These are phyloP conservation scores for Castor canadensis DNA, from an alignment of 2,113 vertebrate species.

Conservation along the genomic window DNA sequence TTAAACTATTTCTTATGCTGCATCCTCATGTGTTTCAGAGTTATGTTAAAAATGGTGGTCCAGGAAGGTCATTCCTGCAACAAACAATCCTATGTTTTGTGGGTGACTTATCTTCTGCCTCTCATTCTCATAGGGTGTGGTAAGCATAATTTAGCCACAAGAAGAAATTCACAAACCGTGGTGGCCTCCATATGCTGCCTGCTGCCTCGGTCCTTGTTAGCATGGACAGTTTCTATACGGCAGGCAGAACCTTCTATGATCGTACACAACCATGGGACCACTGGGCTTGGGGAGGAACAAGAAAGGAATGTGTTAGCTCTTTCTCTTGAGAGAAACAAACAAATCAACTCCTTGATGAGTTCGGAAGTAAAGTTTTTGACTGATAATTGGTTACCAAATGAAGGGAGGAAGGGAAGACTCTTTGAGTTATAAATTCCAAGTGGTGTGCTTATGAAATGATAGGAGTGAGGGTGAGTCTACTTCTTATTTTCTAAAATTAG, in stretches of 20 bases:
- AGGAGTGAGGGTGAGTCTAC: not conserved
- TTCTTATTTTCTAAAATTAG: not conserved
- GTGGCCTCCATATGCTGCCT: rapidly evolving
- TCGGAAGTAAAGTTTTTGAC: not conserved
- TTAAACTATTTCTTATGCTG: not conserved
- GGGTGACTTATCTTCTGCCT: not conserved
- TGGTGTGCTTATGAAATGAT: not conserved
- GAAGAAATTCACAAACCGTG: rapidly evolving
- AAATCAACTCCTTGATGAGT: rapidly evolving
- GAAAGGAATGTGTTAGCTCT: rapidly evolving
- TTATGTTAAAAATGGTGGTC: not conserved
- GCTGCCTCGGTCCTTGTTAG: rapidly evolving
- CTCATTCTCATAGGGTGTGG: rapidly evolving
- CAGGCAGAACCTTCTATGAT: too few species aligned
- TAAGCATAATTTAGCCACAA: rapidly evolving
- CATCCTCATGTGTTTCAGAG: not conserved
- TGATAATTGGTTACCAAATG: rapidly evolving
- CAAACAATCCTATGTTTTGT: rapidly evolving
- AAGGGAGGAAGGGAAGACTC: not conserved
- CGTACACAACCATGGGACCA: rapidly evolving
- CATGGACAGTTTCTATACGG: rapidly evolving
- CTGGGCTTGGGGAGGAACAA: rapidly evolving
- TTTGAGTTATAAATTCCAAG: not conserved
- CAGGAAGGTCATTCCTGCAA: too few species aligned
- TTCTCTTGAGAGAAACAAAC: not conserved